phyloP scores from a whole-genome alignment of 37 sponge, comb jelly and placozoan genomes.

The Cliona cf. orientalis region DNA sequence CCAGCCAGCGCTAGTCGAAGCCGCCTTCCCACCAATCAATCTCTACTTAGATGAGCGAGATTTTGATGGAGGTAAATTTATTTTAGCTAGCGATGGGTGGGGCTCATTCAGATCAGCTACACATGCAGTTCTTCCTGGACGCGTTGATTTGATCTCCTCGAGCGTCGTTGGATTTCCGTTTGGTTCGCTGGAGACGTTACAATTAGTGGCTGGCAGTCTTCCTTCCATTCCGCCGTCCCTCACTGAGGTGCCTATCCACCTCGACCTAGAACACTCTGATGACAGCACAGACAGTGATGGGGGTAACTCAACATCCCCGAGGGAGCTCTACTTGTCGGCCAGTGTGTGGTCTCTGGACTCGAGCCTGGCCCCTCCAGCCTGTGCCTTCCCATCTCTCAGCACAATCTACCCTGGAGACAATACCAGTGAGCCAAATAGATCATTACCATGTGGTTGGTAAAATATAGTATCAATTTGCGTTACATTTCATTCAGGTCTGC shows the following conservation, averaged over 20 bases:
- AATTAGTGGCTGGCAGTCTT: background rate
- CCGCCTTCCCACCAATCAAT: too few species aligned
- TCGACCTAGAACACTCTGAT: background rate
- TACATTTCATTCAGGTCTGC: conserved; percentile 1
- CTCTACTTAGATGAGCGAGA: too few species aligned
- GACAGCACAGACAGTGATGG: background rate
- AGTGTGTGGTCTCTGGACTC: background rate
- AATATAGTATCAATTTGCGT: background rate
- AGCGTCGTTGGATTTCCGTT: background rate
- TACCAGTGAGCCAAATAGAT: background rate
- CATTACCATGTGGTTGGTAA: background rate
- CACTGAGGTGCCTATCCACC: background rate
- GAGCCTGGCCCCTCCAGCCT: conserved; percentile 8
- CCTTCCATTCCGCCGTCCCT: conserved; percentile 5
- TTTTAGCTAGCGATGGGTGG: background rate
- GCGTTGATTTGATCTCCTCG: background rate
- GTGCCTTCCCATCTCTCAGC: conserved; percentile 4
- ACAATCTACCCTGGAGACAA: conserved; percentile 1
- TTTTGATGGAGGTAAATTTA: background rate
- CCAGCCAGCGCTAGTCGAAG: too few species aligned
- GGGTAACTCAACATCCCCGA: too few species aligned
- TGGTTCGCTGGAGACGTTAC: background rate
- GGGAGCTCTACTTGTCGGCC: background rate
- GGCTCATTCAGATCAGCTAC: too few species aligned
- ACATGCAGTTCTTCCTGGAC: background rate